phyloP scores from a whole-genome alignment of 2,113 vertebrate species.

The Corvus moneduloides region DNA sequence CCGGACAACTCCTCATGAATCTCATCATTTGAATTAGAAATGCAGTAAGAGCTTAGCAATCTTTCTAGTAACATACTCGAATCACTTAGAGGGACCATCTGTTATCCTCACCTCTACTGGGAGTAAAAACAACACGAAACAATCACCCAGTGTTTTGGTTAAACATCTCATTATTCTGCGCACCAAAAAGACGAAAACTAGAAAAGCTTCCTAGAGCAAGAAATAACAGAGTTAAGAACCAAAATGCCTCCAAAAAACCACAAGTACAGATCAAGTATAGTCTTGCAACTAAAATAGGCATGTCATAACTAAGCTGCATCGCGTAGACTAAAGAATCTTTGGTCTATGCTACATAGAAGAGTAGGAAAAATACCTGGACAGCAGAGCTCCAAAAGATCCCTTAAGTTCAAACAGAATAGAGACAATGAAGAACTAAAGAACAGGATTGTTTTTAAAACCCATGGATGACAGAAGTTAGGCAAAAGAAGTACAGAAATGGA shows the following conservation, averaged over 20 bases:
- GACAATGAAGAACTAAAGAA: background rate
- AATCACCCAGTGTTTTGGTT: background rate
- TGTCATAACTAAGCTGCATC: background rate
- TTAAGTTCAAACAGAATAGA: background rate
- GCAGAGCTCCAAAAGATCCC: background rate
- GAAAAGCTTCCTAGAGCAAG: background rate
- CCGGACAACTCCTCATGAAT: background rate
- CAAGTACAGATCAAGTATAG: background rate
- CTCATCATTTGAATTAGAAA: background rate
- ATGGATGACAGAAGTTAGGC: background rate
- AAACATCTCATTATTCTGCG: background rate
- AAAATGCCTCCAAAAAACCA: background rate
- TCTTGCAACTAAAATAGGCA: background rate
- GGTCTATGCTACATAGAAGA: background rate
- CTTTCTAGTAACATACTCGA: background rate
- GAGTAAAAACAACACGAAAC: background rate
- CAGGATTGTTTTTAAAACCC: background rate
- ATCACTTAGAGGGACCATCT: background rate
- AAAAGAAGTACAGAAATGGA: background rate
- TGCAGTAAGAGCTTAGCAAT: background rate
- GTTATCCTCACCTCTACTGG: background rate
- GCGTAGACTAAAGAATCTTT: background rate
- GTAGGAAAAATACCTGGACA: background rate
- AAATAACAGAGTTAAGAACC: background rate
- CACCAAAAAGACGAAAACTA: background rate